phyloP scores from a whole-genome alignment of 2,113 vertebrate genomes.

The Pipra filicauda region DNA sequence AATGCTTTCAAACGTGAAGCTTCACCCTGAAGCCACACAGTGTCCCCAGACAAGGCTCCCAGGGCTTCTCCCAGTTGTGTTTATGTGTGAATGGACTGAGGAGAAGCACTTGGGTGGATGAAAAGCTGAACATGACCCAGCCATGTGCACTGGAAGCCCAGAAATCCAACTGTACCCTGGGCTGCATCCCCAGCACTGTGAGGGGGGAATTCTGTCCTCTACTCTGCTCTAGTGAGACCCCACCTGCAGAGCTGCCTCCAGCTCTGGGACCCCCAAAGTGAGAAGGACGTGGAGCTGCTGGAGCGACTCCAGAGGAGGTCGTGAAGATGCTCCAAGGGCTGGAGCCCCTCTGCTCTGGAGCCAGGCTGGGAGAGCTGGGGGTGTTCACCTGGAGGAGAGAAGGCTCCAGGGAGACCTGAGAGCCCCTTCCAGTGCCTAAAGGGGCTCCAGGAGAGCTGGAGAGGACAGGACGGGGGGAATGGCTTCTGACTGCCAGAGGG shows the following conservation, averaged over 20 bases:
- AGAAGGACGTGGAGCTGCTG: background rate
- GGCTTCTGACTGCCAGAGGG: background rate
- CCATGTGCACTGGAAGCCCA: background rate
- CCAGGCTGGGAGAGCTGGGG: background rate
- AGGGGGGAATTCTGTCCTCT: background rate
- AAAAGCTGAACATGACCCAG: background rate
- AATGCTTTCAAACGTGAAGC: background rate
- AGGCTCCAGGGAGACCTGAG: background rate
- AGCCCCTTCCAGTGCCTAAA: fast-evolving
- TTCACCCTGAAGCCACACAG: background rate
- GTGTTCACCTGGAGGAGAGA: background rate
- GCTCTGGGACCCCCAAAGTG: background rate
- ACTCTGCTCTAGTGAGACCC: background rate
- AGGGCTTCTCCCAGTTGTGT: background rate
- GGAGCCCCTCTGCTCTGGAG: background rate
- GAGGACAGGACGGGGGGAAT: background rate
- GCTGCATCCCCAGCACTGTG: background rate
- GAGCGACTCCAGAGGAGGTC: background rate
- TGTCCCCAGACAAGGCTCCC: background rate
- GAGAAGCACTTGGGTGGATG: background rate
- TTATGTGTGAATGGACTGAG: background rate
- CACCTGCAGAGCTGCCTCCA: background rate
- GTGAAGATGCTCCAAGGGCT: background rate
- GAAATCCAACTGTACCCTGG: background rate
- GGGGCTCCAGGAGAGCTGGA: background rate